Percentiles rank a stretch among this genome's conserved stretches.
phyloP scores from a whole-genome alignment of 2,888 invertebrate genomes.

The Clitarchus hookeri region DNA sequence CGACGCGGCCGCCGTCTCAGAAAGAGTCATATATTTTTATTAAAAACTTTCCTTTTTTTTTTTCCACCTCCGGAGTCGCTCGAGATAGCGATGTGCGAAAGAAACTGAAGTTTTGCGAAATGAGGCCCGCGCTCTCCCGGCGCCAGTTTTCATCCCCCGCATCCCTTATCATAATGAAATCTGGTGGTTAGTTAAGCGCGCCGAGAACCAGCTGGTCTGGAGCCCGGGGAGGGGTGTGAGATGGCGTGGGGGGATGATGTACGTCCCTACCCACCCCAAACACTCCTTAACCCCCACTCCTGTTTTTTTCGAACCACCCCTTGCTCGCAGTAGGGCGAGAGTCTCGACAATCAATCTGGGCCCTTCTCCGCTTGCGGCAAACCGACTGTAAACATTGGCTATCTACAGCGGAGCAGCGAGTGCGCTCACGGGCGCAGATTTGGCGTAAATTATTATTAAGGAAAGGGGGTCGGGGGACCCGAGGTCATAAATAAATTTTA shows the following conservation, averaged over 20 bases:
- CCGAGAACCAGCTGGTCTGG: not conserved
- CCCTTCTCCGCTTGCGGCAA: not conserved
- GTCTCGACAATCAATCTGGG: not conserved
- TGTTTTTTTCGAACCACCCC: not conserved
- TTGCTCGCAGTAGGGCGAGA: not conserved
- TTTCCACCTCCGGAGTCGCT: too few species aligned
- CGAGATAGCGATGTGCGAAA: not conserved
- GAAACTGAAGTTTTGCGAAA: not conserved
- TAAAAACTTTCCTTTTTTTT: too few species aligned
- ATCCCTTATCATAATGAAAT: slow-evolving; percentile 7
- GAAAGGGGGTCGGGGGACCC: too few species aligned
- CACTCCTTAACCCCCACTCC: not conserved
- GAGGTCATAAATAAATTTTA: too few species aligned
- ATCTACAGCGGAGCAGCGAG: not conserved
- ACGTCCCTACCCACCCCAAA: not conserved
- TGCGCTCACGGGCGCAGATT: too few species aligned
- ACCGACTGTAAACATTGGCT: not conserved
- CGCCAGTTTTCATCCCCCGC: not conserved
- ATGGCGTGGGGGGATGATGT: not conserved
- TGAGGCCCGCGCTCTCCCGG: not conserved
- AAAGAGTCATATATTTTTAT: too few species aligned
- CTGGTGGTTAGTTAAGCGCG: not conserved
- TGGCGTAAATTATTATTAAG: too few species aligned
- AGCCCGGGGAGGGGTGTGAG: not conserved
- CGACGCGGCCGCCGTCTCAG: too few species aligned